Base-by-base conservation (phyloP, 2,888 invertebrate genomes). In the Pristionchus japonicus region DNA sequence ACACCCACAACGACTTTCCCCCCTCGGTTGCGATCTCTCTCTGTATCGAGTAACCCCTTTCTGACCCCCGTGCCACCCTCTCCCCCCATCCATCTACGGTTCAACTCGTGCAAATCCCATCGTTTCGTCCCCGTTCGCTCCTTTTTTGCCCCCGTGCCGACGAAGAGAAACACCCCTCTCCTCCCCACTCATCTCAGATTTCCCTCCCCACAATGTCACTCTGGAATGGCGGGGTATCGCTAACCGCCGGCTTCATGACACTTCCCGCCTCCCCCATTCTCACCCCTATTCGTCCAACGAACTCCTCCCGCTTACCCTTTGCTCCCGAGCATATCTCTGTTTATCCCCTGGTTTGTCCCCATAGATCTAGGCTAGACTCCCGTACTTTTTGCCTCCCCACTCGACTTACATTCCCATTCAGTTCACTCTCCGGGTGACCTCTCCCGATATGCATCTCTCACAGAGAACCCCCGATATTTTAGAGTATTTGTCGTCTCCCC, bases 331-430 rank as follows among this genome's bases (percentile, higher is more conserved):
- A 77, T 77, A 77, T 77, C 77, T 47, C 40, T 47, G 40, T 43
- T 17, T 37, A 37, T 40, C 27, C 43, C 40, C 17, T 70, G 37
- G 37, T 70, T 47, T 43, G 77, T 43, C 27, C 43, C 27, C 64
- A n/a, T 13, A 6, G 23, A 64, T 7, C 13, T 77, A 43, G 77
- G 11, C 43, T 77, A 43, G 77, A 77, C 40, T 43, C 11, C 43
- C 17, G 3, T n/a, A 27, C 43, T 77, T 43, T 77, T 77, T 47
- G 47, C 11, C 3, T 40, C n/a, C 37, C n/a, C n/a, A n/a, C n/a
- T n/a, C n/a, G n/a, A n/a, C n/a, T n/a, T n/a, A 77, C 77, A 77
- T 77, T 47, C 77, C 77, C 13, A 47, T 27, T 27, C 77, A n/a
- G 27, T 77, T n/a, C 47, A 43, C 23, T 43, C 77, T 0, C 77